These are phyloP conservation scores for Melospiza melodia DNA, from an alignment of 2,113 vertebrate genomes.

Conservation along the genomic window DNA sequence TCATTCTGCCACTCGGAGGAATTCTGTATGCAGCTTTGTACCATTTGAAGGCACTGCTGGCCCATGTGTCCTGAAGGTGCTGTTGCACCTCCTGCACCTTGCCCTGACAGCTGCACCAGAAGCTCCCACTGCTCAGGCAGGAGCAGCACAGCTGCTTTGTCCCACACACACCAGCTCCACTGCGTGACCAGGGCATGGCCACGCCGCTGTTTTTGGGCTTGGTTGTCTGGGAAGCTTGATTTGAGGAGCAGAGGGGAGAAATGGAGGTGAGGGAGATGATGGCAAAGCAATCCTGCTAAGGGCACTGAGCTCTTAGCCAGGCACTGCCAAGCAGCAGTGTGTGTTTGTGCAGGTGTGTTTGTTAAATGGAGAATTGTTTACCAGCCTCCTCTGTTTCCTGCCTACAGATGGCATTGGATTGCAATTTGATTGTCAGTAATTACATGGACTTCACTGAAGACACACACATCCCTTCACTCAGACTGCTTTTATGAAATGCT, in stretches of 20 bases:
- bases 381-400: neutral
- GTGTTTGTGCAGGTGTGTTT: neutral
- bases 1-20: neutral
- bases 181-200: neutral
- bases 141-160: neutral
- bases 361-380: neutral
- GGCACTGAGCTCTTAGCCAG: neutral
- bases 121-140: neutral
- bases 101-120: neutral
- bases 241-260: neutral
- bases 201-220: accelerated
- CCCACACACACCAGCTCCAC: accelerated
- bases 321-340: neutral
- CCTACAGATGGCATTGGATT: neutral
- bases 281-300: neutral
- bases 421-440: neutral
- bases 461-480: neutral
- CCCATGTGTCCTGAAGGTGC: neutral
- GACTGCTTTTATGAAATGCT: neutral
- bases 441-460: neutral
- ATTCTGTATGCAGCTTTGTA: neutral
- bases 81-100: neutral
- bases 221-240: neutral
- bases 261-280: neutral
- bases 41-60: neutral